These are phyloP conservation scores for Bimastos eiseni DNA, from an alignment of 2,888 invertebrate species.

Conservation along the genomic window DNA sequence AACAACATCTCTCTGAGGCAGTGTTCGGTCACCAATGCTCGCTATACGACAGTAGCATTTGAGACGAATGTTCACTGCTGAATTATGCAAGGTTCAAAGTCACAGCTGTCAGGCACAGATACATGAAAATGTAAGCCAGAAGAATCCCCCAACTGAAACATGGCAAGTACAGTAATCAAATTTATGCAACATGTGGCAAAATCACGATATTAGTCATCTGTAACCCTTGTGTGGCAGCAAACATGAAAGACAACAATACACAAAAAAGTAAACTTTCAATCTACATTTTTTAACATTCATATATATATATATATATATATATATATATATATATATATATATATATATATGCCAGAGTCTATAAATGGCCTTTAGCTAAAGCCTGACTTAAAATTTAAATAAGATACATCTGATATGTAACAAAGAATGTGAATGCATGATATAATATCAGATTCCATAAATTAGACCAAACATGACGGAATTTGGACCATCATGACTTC, in stretches of 20 bases:
- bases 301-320: too few relatives aligned
- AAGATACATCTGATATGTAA: background rate
- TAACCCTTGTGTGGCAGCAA: background rate
- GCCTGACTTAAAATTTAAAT: background rate
- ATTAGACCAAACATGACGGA: background rate
- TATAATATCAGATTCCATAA: background rate
- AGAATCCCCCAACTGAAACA: background rate
- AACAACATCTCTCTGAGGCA: background rate
- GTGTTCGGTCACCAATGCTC: background rate
- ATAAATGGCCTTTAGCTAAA: background rate
- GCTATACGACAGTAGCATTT: background rate
- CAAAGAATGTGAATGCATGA: background rate
- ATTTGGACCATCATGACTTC: background rate
- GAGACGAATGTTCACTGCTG: background rate
- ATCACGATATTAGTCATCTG: background rate
- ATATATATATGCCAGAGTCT: background rate
- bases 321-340: too few relatives aligned
- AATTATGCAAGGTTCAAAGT: background rate
- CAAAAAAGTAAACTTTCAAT: background rate
- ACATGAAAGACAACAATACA: background rate
- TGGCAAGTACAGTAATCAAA: background rate
- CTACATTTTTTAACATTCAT: background rate
- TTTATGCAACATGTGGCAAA: background rate
- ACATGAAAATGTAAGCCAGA: background rate
- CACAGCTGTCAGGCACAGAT: background rate